Conservation (phyloP, 1,140 invertebrate genomes). For the Calliphora vicina region DNA sequence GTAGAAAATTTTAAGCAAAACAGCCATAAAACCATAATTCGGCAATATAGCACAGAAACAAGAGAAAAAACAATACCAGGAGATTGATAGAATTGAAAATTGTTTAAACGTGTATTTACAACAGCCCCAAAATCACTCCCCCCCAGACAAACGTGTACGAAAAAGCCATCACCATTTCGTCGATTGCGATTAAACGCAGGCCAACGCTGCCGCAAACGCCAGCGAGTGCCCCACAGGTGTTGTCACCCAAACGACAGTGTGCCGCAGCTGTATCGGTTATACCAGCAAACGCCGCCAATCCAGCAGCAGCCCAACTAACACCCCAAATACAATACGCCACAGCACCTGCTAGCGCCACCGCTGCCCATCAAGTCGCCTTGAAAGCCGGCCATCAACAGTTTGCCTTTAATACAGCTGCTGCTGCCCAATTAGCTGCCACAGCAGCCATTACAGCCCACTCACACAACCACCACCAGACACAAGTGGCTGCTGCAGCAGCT, state of each 20-base stretch:
- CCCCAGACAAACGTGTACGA: constrained; percentile 59
- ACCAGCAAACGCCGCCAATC: constrained; percentile 46
- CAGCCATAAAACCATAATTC: not conserved
- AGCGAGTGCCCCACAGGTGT: constrained; percentile 65
- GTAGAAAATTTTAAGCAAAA: not conserved
- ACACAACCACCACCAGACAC: constrained; percentile 38
- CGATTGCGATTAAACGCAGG: constrained; percentile 65
- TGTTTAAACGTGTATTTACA: constrained; percentile 18
- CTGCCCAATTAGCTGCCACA: constrained; percentile 40
- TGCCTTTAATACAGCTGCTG: constrained; percentile 39
- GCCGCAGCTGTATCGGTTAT: constrained; percentile 60
- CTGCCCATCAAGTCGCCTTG: constrained; percentile 47
- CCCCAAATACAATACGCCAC: constrained; percentile 45
- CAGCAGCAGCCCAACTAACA: constrained; percentile 44
- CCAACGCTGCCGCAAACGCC: constrained; percentile 65
- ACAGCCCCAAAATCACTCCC: constrained; percentile 34
- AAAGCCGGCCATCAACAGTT: constrained; percentile 55
- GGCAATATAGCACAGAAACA: not conserved
- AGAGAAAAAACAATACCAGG: not conserved
- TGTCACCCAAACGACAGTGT: constrained; percentile 64
- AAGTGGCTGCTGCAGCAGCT: constrained; percentile 59
- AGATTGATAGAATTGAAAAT: not conserved
- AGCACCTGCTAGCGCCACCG: constrained; percentile 46
- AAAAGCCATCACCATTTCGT: constrained; percentile 65
- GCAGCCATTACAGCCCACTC: constrained; percentile 38